These are phyloP conservation scores for Charina bottae DNA, from an alignment of 2,113 vertebrate genomes.

Conservation along the genomic window DNA sequence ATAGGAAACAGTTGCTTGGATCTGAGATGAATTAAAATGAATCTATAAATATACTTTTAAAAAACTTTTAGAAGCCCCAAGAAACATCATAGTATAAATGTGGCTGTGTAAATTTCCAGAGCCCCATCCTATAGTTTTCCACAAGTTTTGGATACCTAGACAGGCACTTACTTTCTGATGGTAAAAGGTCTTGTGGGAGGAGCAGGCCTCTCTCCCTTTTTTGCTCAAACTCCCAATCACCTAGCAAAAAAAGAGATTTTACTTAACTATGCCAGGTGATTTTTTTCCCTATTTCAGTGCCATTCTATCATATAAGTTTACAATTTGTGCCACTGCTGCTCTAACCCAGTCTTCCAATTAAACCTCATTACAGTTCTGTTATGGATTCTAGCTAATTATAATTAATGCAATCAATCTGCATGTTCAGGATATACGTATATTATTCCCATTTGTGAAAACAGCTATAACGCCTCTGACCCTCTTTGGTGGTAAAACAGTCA, in stretches of 20 bases:
- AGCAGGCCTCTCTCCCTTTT: background rate
- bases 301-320: background rate
- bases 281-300: background rate
- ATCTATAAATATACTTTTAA: background rate
- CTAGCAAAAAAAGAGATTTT: background rate
- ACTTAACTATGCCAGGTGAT: background rate
- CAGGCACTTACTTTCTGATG: background rate
- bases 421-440: background rate
- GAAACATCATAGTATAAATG: background rate
- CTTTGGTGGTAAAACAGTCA: background rate
- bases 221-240: background rate
- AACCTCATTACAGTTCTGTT: background rate
- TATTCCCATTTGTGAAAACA: background rate
- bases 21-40: background rate
- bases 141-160: background rate
- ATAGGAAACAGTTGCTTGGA: background rate
- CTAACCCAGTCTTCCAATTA: background rate
- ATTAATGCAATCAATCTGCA: background rate
- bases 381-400: background rate
- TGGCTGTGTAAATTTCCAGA: background rate
- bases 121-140: background rate
- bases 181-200: background rate
- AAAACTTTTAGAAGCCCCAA: background rate
- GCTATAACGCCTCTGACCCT: background rate
- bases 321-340: background rate